These are phyloP conservation scores for Lepidocolaptes lacrymiger DNA, from an alignment of 2,797 vertebrate genomes.

Conservation along the genomic window DNA sequence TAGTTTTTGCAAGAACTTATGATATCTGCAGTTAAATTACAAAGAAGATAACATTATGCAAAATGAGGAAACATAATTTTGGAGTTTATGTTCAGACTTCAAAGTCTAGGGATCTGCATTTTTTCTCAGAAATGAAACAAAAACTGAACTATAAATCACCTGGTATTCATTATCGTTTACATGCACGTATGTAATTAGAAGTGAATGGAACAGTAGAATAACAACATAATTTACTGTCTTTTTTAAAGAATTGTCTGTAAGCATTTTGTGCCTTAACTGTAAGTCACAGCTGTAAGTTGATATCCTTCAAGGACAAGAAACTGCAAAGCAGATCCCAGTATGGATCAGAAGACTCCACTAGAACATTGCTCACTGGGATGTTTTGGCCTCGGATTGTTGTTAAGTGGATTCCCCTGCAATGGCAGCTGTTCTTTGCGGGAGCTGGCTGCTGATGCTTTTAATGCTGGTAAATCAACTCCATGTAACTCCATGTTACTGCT, in stretches of 20 bases:
- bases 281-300: background rate
- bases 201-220: background rate
- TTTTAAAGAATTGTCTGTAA: background rate
- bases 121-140: background rate
- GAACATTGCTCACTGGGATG: background rate
- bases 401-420: background rate
- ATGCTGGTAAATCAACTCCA: background rate
- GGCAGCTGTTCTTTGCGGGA: background rate
- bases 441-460: background rate
- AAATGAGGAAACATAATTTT: background rate
- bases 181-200: background rate
- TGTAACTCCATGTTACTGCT: background rate
- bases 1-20: background rate
- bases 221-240: background rate
- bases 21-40: background rate
- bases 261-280: background rate
- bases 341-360: background rate
- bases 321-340: background rate
- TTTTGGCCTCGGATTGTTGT: background rate
- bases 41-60: background rate
- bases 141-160: background rate
- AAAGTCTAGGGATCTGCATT: background rate
- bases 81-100: background rate
- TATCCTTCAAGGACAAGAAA: background rate
- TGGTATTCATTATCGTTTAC: background rate